phyloP scores from a whole-genome alignment of 2,113 vertebrate genomes.

The Macrotis lagotis region DNA sequence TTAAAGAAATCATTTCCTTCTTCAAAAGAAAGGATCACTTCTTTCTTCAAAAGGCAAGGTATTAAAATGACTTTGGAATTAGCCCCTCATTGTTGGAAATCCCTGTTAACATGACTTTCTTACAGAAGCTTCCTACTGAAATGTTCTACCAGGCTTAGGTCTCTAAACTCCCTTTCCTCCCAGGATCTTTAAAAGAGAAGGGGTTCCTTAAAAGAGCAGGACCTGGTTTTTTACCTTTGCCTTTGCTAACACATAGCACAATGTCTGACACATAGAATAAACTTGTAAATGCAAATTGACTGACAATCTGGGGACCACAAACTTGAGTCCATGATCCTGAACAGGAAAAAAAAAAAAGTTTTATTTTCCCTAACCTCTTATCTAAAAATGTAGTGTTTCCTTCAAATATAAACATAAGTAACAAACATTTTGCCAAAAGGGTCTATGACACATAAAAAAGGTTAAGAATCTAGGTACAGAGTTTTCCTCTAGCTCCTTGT shows the following conservation, averaged over 20 bases:
- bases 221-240: not conserved
- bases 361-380: not conserved
- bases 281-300: not conserved
- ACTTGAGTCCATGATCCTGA: not conserved
- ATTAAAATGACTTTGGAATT: not conserved
- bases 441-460: not conserved
- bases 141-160: not conserved
- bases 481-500: not conserved
- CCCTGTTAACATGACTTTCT: not conserved
- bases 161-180: not conserved
- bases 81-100: not conserved
- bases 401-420: not conserved
- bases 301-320: not conserved
- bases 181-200: not conserved
- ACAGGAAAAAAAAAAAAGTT: not conserved
- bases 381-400: not conserved
- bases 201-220: not conserved
- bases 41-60: not conserved
- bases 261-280: not conserved
- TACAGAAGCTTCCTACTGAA: not conserved
- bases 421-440: not conserved
- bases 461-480: not conserved
- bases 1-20: not conserved
- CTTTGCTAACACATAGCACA: not conserved
- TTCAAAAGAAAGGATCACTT: not conserved